A percentile compares a stretch with the other conserved stretches of the same genome.
Conservation (phyloP, 1,140 invertebrate genomes). For the Bemisia tabaci region DNA sequence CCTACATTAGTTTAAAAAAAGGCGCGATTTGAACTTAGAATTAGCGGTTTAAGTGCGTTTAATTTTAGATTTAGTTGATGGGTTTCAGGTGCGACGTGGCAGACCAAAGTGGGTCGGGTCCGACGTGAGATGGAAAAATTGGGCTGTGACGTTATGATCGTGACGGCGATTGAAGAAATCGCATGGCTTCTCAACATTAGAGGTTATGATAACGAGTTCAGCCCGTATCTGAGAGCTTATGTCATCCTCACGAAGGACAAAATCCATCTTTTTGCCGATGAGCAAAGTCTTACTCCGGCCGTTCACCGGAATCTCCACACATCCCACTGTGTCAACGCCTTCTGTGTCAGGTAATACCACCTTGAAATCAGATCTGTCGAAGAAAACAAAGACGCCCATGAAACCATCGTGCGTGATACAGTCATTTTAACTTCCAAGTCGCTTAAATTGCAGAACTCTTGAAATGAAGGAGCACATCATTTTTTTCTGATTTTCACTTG, state of each 20-base stretch:
- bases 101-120: slow-evolving; percentile 53
- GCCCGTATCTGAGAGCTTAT: slow-evolving; percentile 70
- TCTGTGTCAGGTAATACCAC: slow-evolving; percentile 46
- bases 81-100: slow-evolving; percentile 47
- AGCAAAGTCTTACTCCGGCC: slow-evolving; percentile 39
- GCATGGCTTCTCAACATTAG: slow-evolving; percentile 93
- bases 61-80: too few species aligned
- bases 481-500: too few species aligned
- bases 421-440: too few species aligned
- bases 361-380: too few species aligned
- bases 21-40: too few species aligned
- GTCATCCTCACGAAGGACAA: slow-evolving; percentile 49
- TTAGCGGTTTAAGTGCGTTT: too few species aligned
- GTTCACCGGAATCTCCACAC: slow-evolving; percentile 40
- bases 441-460: too few species aligned
- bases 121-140: slow-evolving; percentile 46
- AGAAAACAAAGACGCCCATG: too few species aligned
- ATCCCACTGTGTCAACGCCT: slow-evolving; percentile 42
- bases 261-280: slow-evolving; percentile 46
- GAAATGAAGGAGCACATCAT: too few species aligned
- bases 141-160: slow-evolving; percentile 59
- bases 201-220: slow-evolving; percentile 75
- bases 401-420: too few species aligned
- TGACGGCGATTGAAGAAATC: slow-evolving; percentile 83
- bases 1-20: too few species aligned